Conservation (phyloP, 2,797 vertebrate species). For the Erpetoichthys calabaricus region DNA sequence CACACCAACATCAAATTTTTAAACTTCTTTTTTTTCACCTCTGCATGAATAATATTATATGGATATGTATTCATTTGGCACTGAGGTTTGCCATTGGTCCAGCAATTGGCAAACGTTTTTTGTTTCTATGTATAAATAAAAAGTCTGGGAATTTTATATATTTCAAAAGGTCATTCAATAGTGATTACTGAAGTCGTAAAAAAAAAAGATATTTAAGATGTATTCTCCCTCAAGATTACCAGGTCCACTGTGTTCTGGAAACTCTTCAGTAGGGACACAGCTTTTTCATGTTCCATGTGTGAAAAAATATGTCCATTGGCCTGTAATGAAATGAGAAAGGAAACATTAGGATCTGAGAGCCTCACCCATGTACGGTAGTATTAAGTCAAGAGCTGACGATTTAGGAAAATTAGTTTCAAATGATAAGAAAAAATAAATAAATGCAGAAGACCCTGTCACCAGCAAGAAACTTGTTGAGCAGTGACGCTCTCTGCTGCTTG, state of each 20-base stretch:
- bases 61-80: conserved; percentile 94
- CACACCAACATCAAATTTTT: conserved; percentile 53
- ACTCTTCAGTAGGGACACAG: conserved; percentile 97
- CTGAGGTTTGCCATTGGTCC: conserved; percentile 97
- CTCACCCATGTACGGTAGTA: too few species aligned
- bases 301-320: conserved; percentile 98
- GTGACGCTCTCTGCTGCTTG: too few species aligned
- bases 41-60: conserved; percentile 48
- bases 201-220: conserved; percentile 71
- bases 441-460: not conserved
- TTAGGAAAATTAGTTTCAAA: not conserved
- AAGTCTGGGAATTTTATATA: conserved; percentile 29
- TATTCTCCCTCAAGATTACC: conserved; percentile 96
- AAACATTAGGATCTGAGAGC: too few species aligned
- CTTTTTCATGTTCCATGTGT: conserved; percentile 95
- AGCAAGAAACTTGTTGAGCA: not conserved
- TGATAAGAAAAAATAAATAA: not conserved
- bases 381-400: not conserved
- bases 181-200: conserved; percentile 26
- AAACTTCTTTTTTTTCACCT: conserved; percentile 29
- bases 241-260: conserved; percentile 97
- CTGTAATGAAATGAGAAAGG: conserved; percentile 52
- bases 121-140: conserved; percentile 66
- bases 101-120: conserved; percentile 92
- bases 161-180: conserved; percentile 6